Conservation (phyloP, 2,113 vertebrate species). For the Onychostruthus taczanowskii region DNA sequence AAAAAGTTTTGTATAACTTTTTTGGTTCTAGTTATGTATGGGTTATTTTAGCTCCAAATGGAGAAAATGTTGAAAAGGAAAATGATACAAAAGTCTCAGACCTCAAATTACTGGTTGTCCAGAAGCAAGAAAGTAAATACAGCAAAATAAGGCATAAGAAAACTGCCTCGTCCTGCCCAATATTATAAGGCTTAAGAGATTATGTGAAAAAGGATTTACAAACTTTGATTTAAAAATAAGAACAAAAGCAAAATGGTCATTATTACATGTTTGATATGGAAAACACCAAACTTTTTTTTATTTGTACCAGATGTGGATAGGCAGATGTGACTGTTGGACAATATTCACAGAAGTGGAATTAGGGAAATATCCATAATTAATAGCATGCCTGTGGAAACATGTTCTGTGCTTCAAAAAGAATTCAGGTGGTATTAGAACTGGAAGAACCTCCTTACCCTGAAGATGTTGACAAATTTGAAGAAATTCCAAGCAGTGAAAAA, state of each 20-base stretch:
- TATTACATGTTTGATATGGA: slow-evolving; percentile 23
- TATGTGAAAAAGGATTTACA: slow-evolving; percentile 43
- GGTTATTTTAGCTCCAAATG: neutral
- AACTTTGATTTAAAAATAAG: slow-evolving; percentile 47
- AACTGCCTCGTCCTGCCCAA: slow-evolving; percentile 42
- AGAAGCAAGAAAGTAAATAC: slow-evolving; percentile 8
- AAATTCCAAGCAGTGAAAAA: slow-evolving; percentile 21
- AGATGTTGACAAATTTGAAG: slow-evolving; percentile 53
- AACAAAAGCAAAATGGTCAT: slow-evolving; percentile 55
- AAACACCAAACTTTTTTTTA: slow-evolving; percentile 21
- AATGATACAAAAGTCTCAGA: slow-evolving; percentile 4
- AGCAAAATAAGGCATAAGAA: slow-evolving; percentile 16
- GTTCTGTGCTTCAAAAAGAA: slow-evolving; percentile 52
- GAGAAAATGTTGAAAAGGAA: neutral
- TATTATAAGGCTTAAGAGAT: slow-evolving; percentile 52
- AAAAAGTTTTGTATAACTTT: slow-evolving; percentile 5
- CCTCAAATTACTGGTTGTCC: neutral
- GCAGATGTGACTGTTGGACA: slow-evolving; percentile 14
- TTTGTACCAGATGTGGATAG: slow-evolving; percentile 62
- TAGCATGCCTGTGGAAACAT: slow-evolving; percentile 39
- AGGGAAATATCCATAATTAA: slow-evolving; percentile 46
- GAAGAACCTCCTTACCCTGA: slow-evolving; percentile 37
- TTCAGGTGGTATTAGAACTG: slow-evolving; percentile 28
- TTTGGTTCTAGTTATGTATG: neutral
- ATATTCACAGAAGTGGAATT: slow-evolving; percentile 25